phyloP scores from a whole-genome alignment of 2,888 invertebrate species.

The Capitulum mitella region DNA sequence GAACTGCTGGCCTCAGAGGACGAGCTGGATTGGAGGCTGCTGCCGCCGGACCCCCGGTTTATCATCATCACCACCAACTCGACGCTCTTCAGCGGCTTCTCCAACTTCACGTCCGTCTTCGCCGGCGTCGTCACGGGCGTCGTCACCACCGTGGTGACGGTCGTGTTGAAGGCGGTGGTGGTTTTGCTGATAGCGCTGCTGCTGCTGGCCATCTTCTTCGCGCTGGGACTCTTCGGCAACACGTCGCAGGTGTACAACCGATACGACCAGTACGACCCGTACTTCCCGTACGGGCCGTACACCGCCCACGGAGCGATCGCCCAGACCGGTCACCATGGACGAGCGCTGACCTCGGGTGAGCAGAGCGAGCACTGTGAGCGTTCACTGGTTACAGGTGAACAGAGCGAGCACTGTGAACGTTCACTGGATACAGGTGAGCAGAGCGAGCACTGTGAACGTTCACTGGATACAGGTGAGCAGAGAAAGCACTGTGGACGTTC shows the following conservation, averaged over 20 bases:
- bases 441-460: background rate
- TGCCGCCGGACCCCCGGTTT: too few species aligned
- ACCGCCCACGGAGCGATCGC: background rate
- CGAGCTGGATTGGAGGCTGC: too few species aligned
- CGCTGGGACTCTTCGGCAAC: background rate
- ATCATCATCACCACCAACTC: too few species aligned
- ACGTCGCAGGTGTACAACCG: conserved; percentile 2
- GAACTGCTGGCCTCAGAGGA: too few species aligned
- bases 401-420: background rate
- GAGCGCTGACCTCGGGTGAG: background rate
- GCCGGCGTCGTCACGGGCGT: background rate
- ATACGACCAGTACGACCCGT: conserved; percentile 1
- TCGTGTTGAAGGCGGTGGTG: background rate
- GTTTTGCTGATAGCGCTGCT: background rate
- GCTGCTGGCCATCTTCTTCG: background rate
- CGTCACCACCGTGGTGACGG: background rate
- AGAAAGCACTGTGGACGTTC: background rate
- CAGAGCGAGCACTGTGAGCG: background rate
- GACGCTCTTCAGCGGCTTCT: too few species aligned
- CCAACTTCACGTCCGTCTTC: background rate
- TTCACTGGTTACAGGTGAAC: background rate
- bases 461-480: background rate
- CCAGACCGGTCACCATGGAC: background rate
- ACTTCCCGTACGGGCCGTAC: background rate
- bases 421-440: background rate